phyloP scores from a whole-genome alignment of 2,113 vertebrate species.

The Chitala chitala region DNA sequence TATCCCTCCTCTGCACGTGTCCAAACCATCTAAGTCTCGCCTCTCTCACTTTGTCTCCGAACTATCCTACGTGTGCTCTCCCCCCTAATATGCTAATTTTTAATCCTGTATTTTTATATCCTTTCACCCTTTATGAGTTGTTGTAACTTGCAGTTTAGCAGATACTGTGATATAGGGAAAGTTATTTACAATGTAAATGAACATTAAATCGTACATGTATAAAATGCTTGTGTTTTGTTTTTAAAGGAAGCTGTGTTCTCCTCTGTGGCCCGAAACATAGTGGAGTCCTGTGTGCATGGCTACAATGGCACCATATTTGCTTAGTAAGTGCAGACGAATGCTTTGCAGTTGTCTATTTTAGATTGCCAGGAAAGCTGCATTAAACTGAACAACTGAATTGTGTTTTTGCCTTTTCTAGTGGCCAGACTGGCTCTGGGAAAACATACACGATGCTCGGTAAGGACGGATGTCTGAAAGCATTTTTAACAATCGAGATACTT shows the following conservation, averaged over 20 bases:
- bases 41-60: too few species aligned
- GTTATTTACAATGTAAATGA: too few species aligned
- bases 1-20: too few species aligned
- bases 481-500: not conserved
- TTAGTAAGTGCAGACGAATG: conserved; percentile 73
- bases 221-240: conserved; percentile 3
- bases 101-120: too few species aligned
- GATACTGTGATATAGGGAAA: too few species aligned
- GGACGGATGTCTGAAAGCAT: conserved; percentile 26
- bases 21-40: too few species aligned
- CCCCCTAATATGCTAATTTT: too few species aligned
- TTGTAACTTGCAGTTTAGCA: too few species aligned
- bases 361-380: not conserved
- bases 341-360: not conserved
- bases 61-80: too few species aligned
- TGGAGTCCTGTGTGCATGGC: conserved; percentile 92
- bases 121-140: too few species aligned
- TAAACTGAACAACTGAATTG: not conserved
- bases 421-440: conserved; percentile 94
- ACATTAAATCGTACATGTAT: not conserved
- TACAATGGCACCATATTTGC: conserved; percentile 98
- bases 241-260: conserved; percentile 85
- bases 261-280: conserved; percentile 82
- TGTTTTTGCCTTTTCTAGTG: conserved; percentile 56
- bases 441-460: conserved; percentile 97